phyloP scores from a whole-genome alignment of 2,797 vertebrate genomes.

The Antennarius maculatus region DNA sequence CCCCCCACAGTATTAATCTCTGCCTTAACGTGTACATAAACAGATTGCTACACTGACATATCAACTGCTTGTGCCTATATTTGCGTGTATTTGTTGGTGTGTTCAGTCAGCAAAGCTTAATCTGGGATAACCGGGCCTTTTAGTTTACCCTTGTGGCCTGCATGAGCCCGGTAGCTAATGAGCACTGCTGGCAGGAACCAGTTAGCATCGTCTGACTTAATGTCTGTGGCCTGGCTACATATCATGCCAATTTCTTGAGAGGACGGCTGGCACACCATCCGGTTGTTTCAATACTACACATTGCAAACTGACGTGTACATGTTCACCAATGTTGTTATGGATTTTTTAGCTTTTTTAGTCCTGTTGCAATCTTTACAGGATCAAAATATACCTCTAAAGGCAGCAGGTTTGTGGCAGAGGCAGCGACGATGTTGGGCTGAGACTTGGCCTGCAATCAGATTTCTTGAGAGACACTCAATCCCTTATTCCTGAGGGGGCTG shows the following conservation, averaged over 20 bases:
- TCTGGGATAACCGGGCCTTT: slow-evolving; percentile 50
- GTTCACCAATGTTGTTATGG: not conserved
- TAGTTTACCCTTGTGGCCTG: slow-evolving; percentile 73
- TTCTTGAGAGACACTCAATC: slow-evolving; percentile 39
- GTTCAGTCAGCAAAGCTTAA: slow-evolving; percentile 43
- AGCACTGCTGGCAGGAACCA: slow-evolving; percentile 57
- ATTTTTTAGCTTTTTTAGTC: slow-evolving; percentile 5
- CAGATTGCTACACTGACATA: not conserved
- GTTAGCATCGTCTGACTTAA: slow-evolving; percentile 61
- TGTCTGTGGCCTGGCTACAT: slow-evolving; percentile 49
- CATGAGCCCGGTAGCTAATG: slow-evolving; percentile 67
- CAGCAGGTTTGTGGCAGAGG: slow-evolving; percentile 24
- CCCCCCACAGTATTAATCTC: slow-evolving; percentile 2
- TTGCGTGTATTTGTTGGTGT: slow-evolving; percentile 11
- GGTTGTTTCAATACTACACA: slow-evolving; percentile 34
- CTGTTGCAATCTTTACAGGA: slow-evolving; percentile 8
- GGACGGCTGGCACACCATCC: slow-evolving; percentile 14
- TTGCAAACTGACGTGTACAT: not conserved
- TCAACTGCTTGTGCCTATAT: slow-evolving; percentile 9
- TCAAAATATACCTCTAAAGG: slow-evolving; percentile 14
- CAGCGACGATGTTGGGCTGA: not conserved
- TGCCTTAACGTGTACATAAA: not conserved
- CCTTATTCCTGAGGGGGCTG: slow-evolving; percentile 37
- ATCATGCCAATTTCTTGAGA: slow-evolving; percentile 42
- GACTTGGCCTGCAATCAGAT: slow-evolving; percentile 32